Conservation (phyloP, 2,888 invertebrate genomes). For the Latrodectus elegans region DNA sequence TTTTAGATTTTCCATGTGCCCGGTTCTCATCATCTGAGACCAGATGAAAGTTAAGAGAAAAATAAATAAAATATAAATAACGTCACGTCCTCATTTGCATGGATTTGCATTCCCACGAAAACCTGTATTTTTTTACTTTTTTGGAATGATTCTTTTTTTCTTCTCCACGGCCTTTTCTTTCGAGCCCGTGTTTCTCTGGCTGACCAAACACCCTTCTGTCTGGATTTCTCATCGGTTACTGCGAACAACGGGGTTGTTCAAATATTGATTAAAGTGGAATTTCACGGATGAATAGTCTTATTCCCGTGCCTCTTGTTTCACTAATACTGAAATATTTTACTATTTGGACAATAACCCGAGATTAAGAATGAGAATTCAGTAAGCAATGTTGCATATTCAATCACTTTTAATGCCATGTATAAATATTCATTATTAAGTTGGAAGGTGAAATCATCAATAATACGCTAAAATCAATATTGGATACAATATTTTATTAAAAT, state of each 20-base stretch:
- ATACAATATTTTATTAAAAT: no score
- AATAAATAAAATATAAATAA: constrained; percentile 45
- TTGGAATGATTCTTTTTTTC: not conserved
- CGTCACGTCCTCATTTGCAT: constrained; percentile 67
- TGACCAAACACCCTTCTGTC: constrained; percentile 49
- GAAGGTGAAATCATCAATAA: no score
- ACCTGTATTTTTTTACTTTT: constrained; percentile 57
- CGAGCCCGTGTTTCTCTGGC: constrained; percentile 31
- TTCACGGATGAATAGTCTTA: no score
- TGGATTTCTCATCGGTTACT: constrained; percentile 12
- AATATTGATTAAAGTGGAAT: constrained; percentile 9
- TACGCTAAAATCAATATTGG: no score
- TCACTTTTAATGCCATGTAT: no score
- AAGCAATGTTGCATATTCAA: no score
- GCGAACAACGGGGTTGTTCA: constrained; percentile 17
- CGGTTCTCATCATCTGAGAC: not conserved
- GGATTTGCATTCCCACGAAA: constrained; percentile 64
- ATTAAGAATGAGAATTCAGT: no score
- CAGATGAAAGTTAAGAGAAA: not conserved
- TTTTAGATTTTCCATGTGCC: not conserved
- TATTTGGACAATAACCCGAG: no score
- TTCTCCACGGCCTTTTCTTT: constrained; percentile 3
- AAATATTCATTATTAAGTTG: no score
- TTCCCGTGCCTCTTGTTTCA: no score
- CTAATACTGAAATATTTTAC: no score